These are phyloP conservation scores for Galeopterus variegatus DNA, from an alignment of 2,113 vertebrate species.

Conservation along the genomic window DNA sequence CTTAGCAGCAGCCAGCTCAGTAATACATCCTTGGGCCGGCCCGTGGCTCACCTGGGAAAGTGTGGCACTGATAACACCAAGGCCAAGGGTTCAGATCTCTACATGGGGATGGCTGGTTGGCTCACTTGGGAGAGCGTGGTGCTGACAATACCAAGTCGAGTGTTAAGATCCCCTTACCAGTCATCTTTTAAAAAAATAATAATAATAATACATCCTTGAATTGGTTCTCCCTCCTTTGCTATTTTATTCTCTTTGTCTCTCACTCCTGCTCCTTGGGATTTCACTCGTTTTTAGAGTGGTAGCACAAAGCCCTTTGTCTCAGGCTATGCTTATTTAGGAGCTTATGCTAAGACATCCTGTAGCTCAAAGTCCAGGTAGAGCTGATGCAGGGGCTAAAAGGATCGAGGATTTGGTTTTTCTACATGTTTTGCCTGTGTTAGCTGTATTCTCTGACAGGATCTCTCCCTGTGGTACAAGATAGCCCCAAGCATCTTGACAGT, in stretches of 20 bases:
- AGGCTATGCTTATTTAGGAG: not conserved
- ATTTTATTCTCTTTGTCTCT: not conserved
- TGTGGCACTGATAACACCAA: no score
- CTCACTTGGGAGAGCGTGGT: no score
- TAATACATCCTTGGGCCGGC: no score
- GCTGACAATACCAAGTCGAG: no score
- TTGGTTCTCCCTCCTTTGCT: not conserved
- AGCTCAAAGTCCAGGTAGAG: not conserved
- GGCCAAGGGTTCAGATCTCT: no score
- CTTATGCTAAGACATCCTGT: not conserved
- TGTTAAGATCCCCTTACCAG: no score
- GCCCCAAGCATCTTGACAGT: not conserved
- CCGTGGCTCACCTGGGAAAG: no score
- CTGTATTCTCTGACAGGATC: not conserved
- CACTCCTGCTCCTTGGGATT: not conserved
- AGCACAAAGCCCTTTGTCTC: not conserved
- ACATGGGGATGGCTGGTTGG: no score
- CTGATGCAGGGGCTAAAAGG: no score
- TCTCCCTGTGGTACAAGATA: not conserved
- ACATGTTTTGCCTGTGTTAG: not conserved
- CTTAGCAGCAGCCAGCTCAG: not conserved
- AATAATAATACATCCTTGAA: not conserved
- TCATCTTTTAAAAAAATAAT: no score
- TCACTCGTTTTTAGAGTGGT: not conserved
- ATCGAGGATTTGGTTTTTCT: not conserved